Percentiles rank a stretch among this genome's conserved stretches.
phyloP scores from a whole-genome alignment of 2,888 invertebrate genomes.

The Spicauda simplicius region DNA sequence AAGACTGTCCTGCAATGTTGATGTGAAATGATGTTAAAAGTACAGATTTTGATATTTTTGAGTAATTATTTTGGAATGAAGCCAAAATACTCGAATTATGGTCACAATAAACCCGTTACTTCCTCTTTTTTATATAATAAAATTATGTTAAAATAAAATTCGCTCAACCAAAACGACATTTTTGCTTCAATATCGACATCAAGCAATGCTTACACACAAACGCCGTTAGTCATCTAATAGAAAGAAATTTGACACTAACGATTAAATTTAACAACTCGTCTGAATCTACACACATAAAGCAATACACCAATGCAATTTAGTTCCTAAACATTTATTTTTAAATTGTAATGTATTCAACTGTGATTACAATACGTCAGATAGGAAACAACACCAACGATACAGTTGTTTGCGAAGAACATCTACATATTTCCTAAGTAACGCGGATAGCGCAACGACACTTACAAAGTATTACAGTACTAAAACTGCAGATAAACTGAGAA shows the following conservation, averaged over 20 bases:
- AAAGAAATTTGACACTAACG: background rate
- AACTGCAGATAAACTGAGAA: conserved; percentile 19
- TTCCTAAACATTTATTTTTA: background rate
- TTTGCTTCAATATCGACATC: background rate
- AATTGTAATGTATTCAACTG: conserved; percentile 1
- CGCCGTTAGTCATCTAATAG: background rate
- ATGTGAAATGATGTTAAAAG: conserved; percentile 10
- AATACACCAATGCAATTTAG: conserved; percentile 2
- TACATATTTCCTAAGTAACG: conserved; percentile 9
- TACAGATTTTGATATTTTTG: too few relatives aligned
- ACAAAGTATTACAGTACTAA: background rate
- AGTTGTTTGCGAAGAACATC: conserved; percentile 9
- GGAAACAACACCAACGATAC: conserved; percentile 19
- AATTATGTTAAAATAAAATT: conserved; percentile 10
- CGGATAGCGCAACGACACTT: conserved; percentile 4
- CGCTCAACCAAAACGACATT: conserved; percentile 5
- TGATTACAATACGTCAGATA: conserved; percentile 14
- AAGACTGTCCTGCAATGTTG: background rate
- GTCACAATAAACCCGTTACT: background rate
- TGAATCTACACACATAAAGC: conserved; percentile 9
- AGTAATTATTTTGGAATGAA: background rate
- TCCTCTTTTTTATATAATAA: background rate
- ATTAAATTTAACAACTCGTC: background rate
- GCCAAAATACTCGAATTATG: background rate
- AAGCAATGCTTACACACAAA: background rate